A percentile compares a stretch with the other conserved stretches of the same genome.
These are phyloP conservation scores for Galleria mellonella DNA, from an alignment of 1,140 invertebrate genomes.

Conservation along the genomic window DNA sequence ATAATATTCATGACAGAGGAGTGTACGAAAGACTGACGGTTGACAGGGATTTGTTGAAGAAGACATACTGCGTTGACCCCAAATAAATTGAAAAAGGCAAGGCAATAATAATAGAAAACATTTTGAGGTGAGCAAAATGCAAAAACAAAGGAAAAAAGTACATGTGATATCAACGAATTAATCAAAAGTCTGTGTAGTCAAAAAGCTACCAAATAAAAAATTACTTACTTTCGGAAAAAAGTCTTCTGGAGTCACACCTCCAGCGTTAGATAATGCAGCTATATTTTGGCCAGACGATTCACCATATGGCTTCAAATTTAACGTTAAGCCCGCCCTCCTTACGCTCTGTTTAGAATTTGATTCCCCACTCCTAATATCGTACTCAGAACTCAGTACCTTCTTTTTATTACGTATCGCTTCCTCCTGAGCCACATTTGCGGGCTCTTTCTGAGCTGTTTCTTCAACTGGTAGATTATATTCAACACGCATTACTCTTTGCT, in stretches of 20 bases:
- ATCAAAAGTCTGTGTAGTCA: too few species aligned
- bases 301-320: slow-evolving; percentile 59
- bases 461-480: slow-evolving; percentile 49
- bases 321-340: slow-evolving; percentile 44
- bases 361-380: slow-evolving; percentile 14
- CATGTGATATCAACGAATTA: too few species aligned
- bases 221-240: slow-evolving; percentile 46
- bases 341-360: slow-evolving; percentile 19
- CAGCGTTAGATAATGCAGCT: slow-evolving; percentile 34
- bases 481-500: slow-evolving; percentile 51
- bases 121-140: too few species aligned
- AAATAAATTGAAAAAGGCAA: too few species aligned
- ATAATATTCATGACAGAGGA: too few species aligned
- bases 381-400: slow-evolving; percentile 42
- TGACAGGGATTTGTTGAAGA: too few species aligned
- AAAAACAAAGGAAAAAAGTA: too few species aligned
- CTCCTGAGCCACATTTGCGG: slow-evolving; percentile 46
- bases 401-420: slow-evolving; percentile 39
- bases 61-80: too few species aligned
- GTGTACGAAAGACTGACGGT: too few species aligned
- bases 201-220: slow-evolving; percentile 2
- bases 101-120: too few species aligned
- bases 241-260: slow-evolving; percentile 52
- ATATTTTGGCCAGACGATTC: slow-evolving; percentile 19
- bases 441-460: slow-evolving; percentile 22